Base-by-base conservation (phyloP, 2,797 vertebrate genomes). In the Craterocephalus amniculus region DNA sequence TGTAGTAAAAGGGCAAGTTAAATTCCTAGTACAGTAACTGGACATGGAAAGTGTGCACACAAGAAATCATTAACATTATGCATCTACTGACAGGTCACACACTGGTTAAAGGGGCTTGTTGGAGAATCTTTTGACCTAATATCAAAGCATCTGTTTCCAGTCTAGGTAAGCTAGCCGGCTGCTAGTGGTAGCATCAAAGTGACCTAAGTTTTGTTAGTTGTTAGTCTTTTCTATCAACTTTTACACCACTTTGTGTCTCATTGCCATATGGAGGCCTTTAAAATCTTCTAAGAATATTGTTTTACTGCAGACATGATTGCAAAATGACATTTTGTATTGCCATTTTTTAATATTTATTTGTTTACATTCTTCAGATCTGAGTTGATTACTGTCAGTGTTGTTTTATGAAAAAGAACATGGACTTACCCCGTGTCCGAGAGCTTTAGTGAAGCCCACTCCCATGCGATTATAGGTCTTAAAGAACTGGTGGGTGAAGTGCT, bases 401-500 rank as follows among this genome's bases (percentile, higher is more conserved):
- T n/a, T 24, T 11, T 4, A 52, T 52, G 11, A 14, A 45, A 2
- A 35, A 35, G 4, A n/a, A 29, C 51, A n/a, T 11, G 6, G 12
- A 89, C 97, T 95, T 75, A 99, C 98, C 91, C 98, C 98, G 0
- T 99, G 98, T 5, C 94, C 92, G 13, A 97, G 84, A 0, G 96
- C 97, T 87, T 96, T 97, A 29, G 97, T 99, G 81, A 96, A 99
- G 56, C 95, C 97, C 0, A 94, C 87, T 0, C 98, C 98, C 95
- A 97, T 95, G 58, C 95, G 95, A 65, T 97, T 97, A 0, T 95
- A 95, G 0, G 98, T 99, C 91, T 97, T 99, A 79, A 99, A 98
- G 94, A 99, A 99, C 92, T 99, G 98, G 83, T 99, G 98, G 0
- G 98, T 99, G 88, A 99, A 99, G 76, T 99, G 98, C 84, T 99